Percentiles rank a stretch among this genome's conserved stretches.
Conservation (phyloP, 2,888 invertebrate genomes). For the Macropis europaea region DNA sequence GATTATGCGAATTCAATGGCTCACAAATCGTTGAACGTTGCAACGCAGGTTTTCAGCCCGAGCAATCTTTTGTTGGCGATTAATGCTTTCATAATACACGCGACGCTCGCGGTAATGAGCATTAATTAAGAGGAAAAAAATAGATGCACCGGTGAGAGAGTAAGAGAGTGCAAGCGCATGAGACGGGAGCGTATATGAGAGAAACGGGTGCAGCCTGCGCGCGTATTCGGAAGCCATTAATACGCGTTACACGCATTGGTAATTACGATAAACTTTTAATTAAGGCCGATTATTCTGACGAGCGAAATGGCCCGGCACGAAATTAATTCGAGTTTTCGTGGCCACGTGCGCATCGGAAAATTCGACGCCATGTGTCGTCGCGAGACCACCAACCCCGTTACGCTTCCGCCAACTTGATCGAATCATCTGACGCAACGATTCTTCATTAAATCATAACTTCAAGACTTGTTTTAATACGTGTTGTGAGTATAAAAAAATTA, state of each 20-base stretch:
- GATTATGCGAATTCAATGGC: neutral
- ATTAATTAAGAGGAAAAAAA: constrained; percentile 42
- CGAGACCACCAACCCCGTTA: too few species aligned
- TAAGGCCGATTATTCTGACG: constrained; percentile 38
- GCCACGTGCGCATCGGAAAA: constrained; percentile 1
- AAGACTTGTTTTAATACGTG: too few species aligned
- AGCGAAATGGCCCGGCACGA: constrained; percentile 13
- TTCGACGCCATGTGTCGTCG: constrained; percentile 29
- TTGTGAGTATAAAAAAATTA: too few species aligned
- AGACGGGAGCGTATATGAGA: too few species aligned
- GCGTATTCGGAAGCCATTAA: constrained; percentile 30
- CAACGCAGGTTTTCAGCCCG: neutral
- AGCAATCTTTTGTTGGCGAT: neutral
- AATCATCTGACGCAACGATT: too few species aligned
- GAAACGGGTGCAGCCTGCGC: neutral
- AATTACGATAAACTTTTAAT: constrained; percentile 50
- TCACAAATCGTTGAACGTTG: constrained; percentile 9
- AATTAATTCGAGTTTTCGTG: constrained; percentile 35
- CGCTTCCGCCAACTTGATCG: constrained; percentile 5
- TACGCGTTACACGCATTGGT: constrained; percentile 17
- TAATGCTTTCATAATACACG: constrained; percentile 32
- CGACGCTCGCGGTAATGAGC: constrained; percentile 14
- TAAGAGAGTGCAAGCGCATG: too few species aligned
- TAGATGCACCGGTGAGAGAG: neutral
- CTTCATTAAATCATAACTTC: too few species aligned